Evolutionary conservation across 2,888 invertebrate species (phyloP).

Genomic region (Mactromeris polynyma): DNA sequence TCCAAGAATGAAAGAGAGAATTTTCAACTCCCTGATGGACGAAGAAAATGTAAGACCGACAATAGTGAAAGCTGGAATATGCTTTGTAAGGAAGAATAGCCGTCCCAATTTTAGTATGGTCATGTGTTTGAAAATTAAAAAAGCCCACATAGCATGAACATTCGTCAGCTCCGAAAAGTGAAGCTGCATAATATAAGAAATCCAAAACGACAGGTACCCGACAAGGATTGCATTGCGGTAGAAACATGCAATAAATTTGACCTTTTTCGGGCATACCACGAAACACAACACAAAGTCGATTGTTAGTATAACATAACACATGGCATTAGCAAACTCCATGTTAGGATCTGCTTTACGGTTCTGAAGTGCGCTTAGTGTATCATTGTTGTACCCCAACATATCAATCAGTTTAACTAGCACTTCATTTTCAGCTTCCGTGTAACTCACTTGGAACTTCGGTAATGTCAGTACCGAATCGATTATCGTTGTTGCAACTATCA

Average conservation of each 20-base stretch:
- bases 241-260: not conserved
- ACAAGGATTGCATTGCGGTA: not conserved
- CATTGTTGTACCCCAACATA: not conserved
- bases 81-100: constrained; percentile 15
- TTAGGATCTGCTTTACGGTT: not conserved
- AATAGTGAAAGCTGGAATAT: constrained; percentile 9
- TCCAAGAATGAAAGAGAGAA: constrained; percentile 16
- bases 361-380: not conserved
- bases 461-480: not conserved
- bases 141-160: not conserved
- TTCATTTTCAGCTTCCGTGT: not conserved
- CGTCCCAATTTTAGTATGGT: not conserved
- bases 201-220: constrained; percentile 17
- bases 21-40: constrained; percentile 4
- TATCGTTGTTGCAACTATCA: not conserved
- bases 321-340: not conserved
- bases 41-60: not conserved
- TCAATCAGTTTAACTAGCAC: not conserved
- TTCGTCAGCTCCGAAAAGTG: not conserved
- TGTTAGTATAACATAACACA: not conserved
- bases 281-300: constrained; percentile 10
- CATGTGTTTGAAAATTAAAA: not conserved
- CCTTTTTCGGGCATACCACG: constrained; percentile 10
- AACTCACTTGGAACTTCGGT: not conserved
- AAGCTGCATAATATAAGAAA: constrained; percentile 6